Evolutionary conservation across 2,888 invertebrate genomes (phyloP).

Genomic region (Xestia c-nigrum): DNA sequence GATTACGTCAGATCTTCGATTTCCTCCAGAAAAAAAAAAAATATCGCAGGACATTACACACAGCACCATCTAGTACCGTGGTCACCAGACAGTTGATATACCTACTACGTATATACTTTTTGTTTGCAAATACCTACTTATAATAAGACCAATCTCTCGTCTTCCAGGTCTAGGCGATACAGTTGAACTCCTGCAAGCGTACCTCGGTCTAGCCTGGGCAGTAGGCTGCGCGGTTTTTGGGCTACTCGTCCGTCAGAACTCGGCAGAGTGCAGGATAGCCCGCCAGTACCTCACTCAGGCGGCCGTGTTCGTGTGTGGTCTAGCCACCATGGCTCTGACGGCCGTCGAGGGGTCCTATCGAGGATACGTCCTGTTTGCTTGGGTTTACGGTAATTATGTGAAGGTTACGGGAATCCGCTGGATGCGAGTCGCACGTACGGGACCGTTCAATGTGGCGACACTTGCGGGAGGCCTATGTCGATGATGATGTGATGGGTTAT

Average conservation of each 20-base stretch:
- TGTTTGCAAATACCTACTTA: too few species aligned
- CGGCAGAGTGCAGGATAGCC: conserved; percentile 95
- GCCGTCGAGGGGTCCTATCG: conserved; percentile 94
- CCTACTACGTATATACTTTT: too few species aligned
- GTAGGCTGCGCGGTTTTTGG: conserved; percentile 96
- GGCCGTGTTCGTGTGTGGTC: conserved; percentile 94
- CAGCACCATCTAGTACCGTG: too few species aligned
- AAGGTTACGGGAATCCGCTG: too few species aligned
- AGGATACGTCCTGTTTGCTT: conserved; percentile 95
- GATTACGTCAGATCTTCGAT: background rate
- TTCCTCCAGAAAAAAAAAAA: background rate
- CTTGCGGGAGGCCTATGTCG: too few species aligned
- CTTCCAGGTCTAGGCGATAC: conserved; percentile 89
- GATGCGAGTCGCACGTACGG: too few species aligned
- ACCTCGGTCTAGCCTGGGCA: conserved; percentile 95
- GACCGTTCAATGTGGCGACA: too few species aligned
- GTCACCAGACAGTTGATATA: too few species aligned
- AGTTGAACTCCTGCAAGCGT: conserved; percentile 92
- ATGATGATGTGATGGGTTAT: too few species aligned
- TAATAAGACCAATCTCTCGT: background rate
- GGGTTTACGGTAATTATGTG: conserved; percentile 92
- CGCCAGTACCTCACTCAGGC: conserved; percentile 96
- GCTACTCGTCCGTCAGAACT: conserved; percentile 95
- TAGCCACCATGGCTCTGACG: conserved; percentile 94
- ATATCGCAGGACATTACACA: too few species aligned